Percentiles rank a stretch among this genome's conserved stretches.
Conservation (phyloP, 2,797 vertebrate species). For the Alfaro cultratus region DNA sequence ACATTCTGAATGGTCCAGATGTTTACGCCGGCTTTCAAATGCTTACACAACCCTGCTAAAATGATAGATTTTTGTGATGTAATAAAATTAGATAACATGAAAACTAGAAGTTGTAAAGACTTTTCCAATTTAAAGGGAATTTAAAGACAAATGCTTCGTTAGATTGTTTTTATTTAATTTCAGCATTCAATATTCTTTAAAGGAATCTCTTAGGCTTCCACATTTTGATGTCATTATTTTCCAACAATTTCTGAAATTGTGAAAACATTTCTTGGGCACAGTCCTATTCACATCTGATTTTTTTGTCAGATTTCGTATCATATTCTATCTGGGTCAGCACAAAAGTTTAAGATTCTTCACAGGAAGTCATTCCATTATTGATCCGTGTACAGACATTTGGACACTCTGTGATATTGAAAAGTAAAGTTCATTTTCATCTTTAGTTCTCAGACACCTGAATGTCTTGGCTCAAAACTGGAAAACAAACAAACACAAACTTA, state of each 20-base stretch:
- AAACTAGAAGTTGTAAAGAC: neutral
- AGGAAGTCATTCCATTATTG: neutral
- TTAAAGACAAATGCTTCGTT: neutral
- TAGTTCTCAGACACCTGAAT: neutral
- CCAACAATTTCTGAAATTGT: neutral
- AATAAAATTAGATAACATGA: neutral
- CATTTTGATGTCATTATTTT: neutral
- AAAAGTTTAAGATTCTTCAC: neutral
- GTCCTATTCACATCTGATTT: neutral
- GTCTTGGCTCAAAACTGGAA: neutral
- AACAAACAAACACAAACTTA: neutral
- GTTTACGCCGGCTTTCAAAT: neutral
- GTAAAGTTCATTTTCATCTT: neutral
- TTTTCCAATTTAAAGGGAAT: no score
- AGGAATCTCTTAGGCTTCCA: neutral
- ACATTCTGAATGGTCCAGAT: neutral
- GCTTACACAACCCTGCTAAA: neutral
- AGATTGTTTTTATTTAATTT: neutral
- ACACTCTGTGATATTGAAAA: neutral
- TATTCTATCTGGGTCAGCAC: neutral
- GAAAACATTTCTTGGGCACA: neutral
- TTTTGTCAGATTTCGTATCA: neutral
- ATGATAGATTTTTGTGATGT: neutral
- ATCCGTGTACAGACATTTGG: no score
- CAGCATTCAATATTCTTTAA: neutral